phyloP scores from a whole-genome alignment of 37 sponge, comb jelly and placozoan species.

The Beroe forskalii region DNA sequence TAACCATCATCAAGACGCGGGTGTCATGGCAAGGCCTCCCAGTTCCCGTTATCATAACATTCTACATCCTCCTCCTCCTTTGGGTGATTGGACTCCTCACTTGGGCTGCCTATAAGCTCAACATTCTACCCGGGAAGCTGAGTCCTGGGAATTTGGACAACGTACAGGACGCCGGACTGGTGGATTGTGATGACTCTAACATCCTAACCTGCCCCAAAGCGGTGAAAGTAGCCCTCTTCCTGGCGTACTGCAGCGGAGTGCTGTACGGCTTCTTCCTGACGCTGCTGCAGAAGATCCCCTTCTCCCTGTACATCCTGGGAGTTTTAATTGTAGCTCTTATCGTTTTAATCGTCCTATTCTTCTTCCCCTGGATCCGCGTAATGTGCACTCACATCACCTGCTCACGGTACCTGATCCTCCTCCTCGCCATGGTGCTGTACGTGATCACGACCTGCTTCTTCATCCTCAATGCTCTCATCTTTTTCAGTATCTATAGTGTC shows the following conservation, averaged over 20 bases:
- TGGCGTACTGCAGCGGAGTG: neutral
- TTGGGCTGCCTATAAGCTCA: conserved; percentile 37
- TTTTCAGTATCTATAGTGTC: neutral
- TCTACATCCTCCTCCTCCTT: neutral
- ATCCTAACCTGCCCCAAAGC: neutral
- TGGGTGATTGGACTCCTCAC: neutral
- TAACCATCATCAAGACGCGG: no score
- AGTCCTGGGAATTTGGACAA: neutral
- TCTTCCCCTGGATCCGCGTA: neutral
- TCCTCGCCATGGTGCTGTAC: no score
- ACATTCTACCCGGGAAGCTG: neutral
- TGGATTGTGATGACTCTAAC: neutral
- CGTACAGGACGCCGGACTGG: neutral
- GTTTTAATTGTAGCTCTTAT: conserved; percentile 4
- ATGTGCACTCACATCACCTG: no score
- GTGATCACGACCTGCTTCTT: no score
- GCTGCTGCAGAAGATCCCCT: neutral
- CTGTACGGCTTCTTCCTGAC: neutral
- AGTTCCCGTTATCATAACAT: no score
- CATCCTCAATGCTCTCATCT: neutral
- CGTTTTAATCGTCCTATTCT: neutral
- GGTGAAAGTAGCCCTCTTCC: neutral
- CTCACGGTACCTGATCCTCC: no score
- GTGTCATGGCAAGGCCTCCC: no score
- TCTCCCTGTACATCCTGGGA: conserved; percentile 30